Conservation (phyloP, 2,113 vertebrate genomes). For the Anguilla rostrata region DNA sequence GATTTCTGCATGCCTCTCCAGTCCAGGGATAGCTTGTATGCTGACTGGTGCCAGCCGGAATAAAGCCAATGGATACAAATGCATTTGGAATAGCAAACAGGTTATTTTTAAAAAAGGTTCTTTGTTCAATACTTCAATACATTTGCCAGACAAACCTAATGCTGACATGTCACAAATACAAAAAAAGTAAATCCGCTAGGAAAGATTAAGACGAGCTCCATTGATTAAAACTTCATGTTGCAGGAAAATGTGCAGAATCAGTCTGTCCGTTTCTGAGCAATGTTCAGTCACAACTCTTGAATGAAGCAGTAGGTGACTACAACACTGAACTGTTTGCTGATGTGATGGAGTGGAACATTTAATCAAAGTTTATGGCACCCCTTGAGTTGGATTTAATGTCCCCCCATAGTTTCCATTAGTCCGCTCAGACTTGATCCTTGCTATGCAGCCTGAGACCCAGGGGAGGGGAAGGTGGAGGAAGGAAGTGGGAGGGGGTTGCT, state of each 20-base stretch:
- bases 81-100: background rate
- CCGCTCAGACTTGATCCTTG: slow-evolving; percentile 47
- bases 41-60: background rate
- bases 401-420: slow-evolving; percentile 58
- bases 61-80: background rate
- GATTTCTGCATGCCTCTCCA: background rate
- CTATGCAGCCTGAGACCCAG: slow-evolving; percentile 38
- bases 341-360: slow-evolving; percentile 45
- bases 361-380: slow-evolving; percentile 41
- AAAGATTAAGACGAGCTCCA: background rate
- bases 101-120: background rate
- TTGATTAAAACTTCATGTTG: background rate
- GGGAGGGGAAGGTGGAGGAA: background rate
- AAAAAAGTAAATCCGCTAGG: background rate
- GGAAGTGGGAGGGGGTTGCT: background rate
- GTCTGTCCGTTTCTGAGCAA: too few species aligned
- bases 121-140: background rate
- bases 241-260: background rate
- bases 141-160: background rate
- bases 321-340: slow-evolving; percentile 25
- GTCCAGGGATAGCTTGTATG: background rate
- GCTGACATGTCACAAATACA: background rate
- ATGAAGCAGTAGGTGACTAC: slow-evolving; percentile 16
- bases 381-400: slow-evolving; percentile 43
- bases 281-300: background rate